Conservation (phyloP, 2,113 vertebrate genomes). For the Apodemus speciosus region DNA sequence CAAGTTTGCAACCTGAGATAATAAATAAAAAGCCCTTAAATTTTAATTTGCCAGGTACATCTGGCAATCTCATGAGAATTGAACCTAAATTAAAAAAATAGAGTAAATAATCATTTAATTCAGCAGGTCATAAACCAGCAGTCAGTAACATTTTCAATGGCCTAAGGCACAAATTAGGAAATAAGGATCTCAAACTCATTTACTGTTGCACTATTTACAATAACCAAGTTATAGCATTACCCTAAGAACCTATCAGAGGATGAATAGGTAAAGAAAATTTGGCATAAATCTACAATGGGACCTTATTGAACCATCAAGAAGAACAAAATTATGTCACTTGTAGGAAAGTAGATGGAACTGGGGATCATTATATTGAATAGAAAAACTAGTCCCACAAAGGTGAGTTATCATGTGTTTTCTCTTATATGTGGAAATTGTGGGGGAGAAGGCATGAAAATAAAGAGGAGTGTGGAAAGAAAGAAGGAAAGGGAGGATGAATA, state of each 20-base stretch:
- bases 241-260: background rate
- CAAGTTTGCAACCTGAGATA: background rate
- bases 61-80: constrained; percentile 37
- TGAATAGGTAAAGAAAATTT: background rate
- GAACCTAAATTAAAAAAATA: constrained; percentile 22
- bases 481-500: background rate
- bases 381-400: background rate
- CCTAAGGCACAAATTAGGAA: constrained; percentile 44
- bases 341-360: background rate
- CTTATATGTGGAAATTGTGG: background rate
- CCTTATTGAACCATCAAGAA: background rate
- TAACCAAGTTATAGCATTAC: background rate
- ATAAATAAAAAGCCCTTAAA: background rate
- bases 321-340: background rate
- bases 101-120: background rate
- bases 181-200: background rate
- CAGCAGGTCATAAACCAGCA: background rate
- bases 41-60: constrained; percentile 39
- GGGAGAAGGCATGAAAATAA: background rate
- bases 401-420: background rate
- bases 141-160: constrained; percentile 28
- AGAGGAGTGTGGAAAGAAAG: background rate
- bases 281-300: background rate
- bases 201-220: background rate
- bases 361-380: background rate